Evolutionary conservation across 2,113 vertebrate species (phyloP).

Genomic region (Ranitomeya variabilis): DNA sequence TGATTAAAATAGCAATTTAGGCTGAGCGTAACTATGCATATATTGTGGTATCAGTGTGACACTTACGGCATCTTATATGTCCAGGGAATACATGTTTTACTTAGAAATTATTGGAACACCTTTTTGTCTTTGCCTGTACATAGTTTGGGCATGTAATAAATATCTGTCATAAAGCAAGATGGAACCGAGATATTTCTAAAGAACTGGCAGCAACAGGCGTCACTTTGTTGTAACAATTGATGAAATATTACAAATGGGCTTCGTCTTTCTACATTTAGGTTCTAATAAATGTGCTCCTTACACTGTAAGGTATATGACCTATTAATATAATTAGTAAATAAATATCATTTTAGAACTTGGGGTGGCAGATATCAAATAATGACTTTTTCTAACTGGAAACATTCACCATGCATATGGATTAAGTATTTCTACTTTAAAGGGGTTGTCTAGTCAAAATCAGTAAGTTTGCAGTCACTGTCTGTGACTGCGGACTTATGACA

Average conservation of each 20-base stretch:
- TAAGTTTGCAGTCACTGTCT: too few relatives aligned
- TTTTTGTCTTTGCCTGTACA: neutral
- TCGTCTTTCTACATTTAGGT: neutral
- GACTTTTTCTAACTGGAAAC: neutral
- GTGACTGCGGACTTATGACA: too few relatives aligned
- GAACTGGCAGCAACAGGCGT: neutral
- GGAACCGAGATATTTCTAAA: neutral
- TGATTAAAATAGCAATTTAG: neutral
- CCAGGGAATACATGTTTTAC: slow-evolving; percentile 9
- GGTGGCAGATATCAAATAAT: neutral
- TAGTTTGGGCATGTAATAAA: neutral
- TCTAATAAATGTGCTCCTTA: neutral
- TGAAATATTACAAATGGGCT: neutral
- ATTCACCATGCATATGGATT: neutral
- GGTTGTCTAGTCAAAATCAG: too few relatives aligned
- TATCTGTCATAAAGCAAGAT: neutral
- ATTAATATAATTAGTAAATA: neutral
- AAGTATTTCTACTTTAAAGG: too few relatives aligned
- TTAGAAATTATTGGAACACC: neutral
- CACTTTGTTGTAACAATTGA: neutral
- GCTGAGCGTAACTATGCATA: neutral
- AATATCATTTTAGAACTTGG: neutral
- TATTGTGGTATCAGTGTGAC: neutral
- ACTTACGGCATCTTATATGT: neutral
- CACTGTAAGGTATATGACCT: neutral